A percentile compares a stretch with the other conserved stretches of the same genome.
Conservation (phyloP, 35 echinoderm and acorn worm species). For the Ophioderma brevispina region DNA sequence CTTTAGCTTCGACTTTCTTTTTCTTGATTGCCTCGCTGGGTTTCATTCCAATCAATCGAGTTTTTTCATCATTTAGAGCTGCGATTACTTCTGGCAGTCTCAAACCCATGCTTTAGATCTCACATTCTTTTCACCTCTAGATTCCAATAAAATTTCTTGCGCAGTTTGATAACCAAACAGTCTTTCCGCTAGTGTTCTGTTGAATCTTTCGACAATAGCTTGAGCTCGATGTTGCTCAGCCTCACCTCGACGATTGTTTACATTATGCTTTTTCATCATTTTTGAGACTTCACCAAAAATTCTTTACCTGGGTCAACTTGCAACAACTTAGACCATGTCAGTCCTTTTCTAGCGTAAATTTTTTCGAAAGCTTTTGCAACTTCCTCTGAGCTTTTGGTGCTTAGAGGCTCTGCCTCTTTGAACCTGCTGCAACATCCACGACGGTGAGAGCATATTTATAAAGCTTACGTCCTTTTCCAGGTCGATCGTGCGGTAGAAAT, state of each 20-base stretch:
- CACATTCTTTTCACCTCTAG: background rate
- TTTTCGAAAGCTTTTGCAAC: background rate
- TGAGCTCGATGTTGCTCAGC: too few relatives aligned
- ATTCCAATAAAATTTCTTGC: background rate
- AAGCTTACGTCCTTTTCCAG: background rate
- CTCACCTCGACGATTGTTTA: background rate
- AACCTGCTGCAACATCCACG: too few relatives aligned
- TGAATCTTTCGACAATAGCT: too few relatives aligned
- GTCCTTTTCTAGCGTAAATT: background rate
- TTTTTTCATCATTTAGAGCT: background rate
- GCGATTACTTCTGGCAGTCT: background rate
- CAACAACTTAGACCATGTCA: too few relatives aligned
- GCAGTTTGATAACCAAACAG: too few relatives aligned
- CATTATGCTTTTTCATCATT: background rate
- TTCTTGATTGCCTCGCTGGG: too few relatives aligned
- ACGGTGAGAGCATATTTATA: too few relatives aligned
- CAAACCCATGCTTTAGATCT: too few relatives aligned
- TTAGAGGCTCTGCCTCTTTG: conserved; percentile 23
- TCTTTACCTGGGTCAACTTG: too few relatives aligned
- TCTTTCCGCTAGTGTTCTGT: background rate
- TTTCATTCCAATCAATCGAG: background rate
- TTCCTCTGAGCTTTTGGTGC: background rate
- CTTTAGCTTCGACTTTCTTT: too few relatives aligned
- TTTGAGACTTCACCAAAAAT: too few relatives aligned
- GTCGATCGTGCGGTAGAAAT: background rate